Evolutionary conservation across 1,140 invertebrate genomes (phyloP), one percentile per base, ranked within the genome.

Genomic region (Magallana gigas): DNA sequence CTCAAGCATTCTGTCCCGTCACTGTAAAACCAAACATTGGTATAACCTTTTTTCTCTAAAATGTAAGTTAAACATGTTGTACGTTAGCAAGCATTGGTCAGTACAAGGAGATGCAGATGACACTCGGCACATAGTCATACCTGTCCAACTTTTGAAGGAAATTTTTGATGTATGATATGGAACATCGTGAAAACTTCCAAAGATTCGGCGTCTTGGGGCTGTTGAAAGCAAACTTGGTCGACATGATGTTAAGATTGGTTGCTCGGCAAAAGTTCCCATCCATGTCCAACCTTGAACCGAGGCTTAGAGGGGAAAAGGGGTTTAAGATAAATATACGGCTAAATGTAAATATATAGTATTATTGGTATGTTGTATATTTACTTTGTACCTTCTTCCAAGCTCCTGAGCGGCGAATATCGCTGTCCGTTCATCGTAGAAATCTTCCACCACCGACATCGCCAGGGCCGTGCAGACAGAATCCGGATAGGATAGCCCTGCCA

Each of bases 251-350:
- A 5, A 91, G 85, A 48, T 89, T 85, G 56, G 88, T 89, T 12
- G 89, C 71, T 59, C 90, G 81, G 56, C 90, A 92, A 8, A 85
- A 89, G 62, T 92, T 92, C 14, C 90, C 91, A 83, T 91, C 90
- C 88, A 91, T 89, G 86, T 92, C 90, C 8, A 90, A 89, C 5
- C 90, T 82, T 0, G 91, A 88, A 18, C 91, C 90, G 5, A 91
- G 88, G 64, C 90, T 92, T 6, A 8, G 23, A n/a, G 11, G 36
- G 4, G 1, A 64, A 14, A 64, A 48, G 1, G 1, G 36, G 36
- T 48, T 48, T 48, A 48, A 48, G 36, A 48, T 48, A 2, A 48
- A 48, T 48, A 48, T 48, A 48, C 5, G 36, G 36, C 36, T 48
- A 48, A 48, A 48, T 48, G 36, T 48, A 48, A 48, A 48, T 48